Conservation (phyloP, 2,888 invertebrate genomes). For the Blastobasis lacticolella region DNA sequence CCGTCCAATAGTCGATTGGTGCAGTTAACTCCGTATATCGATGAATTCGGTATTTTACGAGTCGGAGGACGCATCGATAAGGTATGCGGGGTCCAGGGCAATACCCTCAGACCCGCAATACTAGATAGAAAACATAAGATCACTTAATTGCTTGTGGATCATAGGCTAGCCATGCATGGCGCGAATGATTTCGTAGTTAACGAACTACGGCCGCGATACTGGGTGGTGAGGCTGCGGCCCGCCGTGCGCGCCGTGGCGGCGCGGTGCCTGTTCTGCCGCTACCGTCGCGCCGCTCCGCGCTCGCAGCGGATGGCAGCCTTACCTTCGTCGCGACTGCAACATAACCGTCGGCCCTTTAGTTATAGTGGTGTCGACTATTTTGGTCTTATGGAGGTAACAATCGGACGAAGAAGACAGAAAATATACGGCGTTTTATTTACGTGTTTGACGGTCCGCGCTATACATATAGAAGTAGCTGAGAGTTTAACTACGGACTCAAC, state of each 20-base stretch:
- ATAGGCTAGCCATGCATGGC: slow-evolving; percentile 1
- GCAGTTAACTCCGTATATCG: too few species aligned
- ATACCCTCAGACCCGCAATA: not conserved
- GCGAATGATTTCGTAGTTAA: slow-evolving; percentile 6
- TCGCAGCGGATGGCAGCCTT: slow-evolving; percentile 9
- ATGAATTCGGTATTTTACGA: too few species aligned
- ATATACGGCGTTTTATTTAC: slow-evolving; percentile 11
- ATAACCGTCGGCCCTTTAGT: slow-evolving; percentile 4
- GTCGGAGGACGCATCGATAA: too few species aligned
- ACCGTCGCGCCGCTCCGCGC: slow-evolving; percentile 6
- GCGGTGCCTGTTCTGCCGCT: slow-evolving; percentile 7
- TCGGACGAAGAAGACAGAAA: slow-evolving; percentile 8
- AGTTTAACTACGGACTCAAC: slow-evolving; percentile 3
- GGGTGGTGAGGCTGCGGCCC: slow-evolving; percentile 8
- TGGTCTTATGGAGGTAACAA: slow-evolving; percentile 5
- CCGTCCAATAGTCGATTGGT: too few species aligned
- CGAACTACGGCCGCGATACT: slow-evolving; percentile 4
- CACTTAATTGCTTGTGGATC: slow-evolving; percentile 1
- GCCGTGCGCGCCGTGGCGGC: slow-evolving; percentile 8
- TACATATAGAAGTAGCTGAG: slow-evolving; percentile 9
- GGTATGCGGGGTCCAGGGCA: too few species aligned
- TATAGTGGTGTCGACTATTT: slow-evolving; percentile 7
- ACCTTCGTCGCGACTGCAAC: slow-evolving; percentile 1
- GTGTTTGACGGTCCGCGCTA: slow-evolving; percentile 12
- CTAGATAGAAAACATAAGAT: slow-evolving; percentile 1